Evolutionary conservation across 1,140 invertebrate genomes (phyloP).

Genomic region (Metopolophium dirhodum): DNA sequence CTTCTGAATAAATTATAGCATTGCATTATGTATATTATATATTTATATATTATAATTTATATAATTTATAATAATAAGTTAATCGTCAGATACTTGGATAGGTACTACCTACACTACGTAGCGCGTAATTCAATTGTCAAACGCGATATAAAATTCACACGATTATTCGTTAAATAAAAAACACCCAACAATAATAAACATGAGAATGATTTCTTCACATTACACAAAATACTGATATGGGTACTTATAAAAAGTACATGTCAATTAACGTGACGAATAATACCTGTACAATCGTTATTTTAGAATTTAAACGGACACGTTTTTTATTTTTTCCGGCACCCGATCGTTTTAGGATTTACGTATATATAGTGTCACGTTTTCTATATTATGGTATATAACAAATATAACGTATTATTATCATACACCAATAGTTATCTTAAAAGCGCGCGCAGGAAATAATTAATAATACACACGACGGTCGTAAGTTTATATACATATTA

Average conservation of each 20-base stretch:
- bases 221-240: not conserved
- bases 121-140: not conserved
- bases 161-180: not conserved
- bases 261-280: not conserved
- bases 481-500: not conserved
- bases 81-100: not conserved
- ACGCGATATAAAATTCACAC: not conserved
- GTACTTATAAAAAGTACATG: not conserved
- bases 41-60: no score
- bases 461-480: not conserved
- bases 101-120: not conserved
- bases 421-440: not conserved
- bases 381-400: not conserved
- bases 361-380: not conserved
- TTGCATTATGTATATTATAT: not conserved
- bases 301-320: not conserved
- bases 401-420: not conserved
- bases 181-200: constrained; percentile 4
- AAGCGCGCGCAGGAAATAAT: not conserved
- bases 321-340: not conserved
- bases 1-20: not conserved
- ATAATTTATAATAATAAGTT: not conserved
- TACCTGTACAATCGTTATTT: not conserved
- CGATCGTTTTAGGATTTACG: not conserved
- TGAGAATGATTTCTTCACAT: not conserved